These are phyloP conservation scores for Thecocarcelia acutangulata DNA, from an alignment of 2,888 invertebrate species.

Conservation along the genomic window DNA sequence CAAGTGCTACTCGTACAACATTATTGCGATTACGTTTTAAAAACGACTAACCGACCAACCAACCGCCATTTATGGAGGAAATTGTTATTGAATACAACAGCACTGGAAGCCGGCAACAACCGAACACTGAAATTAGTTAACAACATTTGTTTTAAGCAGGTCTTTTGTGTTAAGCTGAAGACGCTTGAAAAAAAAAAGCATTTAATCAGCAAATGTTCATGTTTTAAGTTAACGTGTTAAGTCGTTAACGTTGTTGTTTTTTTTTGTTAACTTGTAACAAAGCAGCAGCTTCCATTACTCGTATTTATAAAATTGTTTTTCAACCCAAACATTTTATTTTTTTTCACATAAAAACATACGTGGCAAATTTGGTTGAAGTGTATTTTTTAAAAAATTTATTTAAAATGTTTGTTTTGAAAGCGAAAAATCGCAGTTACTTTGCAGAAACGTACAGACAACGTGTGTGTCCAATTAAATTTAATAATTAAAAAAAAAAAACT, in stretches of 20 bases:
- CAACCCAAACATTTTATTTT: slow-evolving; percentile 6
- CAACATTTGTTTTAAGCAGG: not conserved
- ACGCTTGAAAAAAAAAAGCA: slow-evolving; percentile 4
- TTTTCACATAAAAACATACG: slow-evolving; percentile 26
- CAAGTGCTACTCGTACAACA: too few relatives aligned
- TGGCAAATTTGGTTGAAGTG: slow-evolving; percentile 44
- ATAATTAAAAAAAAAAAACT: too few relatives aligned
- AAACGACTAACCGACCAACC: too few relatives aligned
- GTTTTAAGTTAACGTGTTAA: slow-evolving; percentile 8
- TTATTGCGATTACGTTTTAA: too few relatives aligned
- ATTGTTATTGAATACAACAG: too few relatives aligned
- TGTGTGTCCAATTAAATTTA: too few relatives aligned
- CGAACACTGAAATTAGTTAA: not conserved
- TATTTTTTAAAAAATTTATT: slow-evolving; percentile 51
- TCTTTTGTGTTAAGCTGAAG: slow-evolving; percentile 28
- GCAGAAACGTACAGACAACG: slow-evolving; percentile 41
- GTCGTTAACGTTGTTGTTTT: not conserved
- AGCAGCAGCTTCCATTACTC: slow-evolving; percentile 27
- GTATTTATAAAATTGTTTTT: slow-evolving; percentile 26
- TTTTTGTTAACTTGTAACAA: slow-evolving; percentile 7
- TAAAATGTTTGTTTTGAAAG: slow-evolving; percentile 58
- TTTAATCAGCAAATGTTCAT: slow-evolving; percentile 25
- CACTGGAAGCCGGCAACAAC: not conserved
- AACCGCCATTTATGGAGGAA: too few relatives aligned
- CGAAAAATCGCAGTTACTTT: slow-evolving; percentile 50